Evolutionary conservation across 2,888 invertebrate species (phyloP).

Genomic region (Chirona hameri): DNA sequence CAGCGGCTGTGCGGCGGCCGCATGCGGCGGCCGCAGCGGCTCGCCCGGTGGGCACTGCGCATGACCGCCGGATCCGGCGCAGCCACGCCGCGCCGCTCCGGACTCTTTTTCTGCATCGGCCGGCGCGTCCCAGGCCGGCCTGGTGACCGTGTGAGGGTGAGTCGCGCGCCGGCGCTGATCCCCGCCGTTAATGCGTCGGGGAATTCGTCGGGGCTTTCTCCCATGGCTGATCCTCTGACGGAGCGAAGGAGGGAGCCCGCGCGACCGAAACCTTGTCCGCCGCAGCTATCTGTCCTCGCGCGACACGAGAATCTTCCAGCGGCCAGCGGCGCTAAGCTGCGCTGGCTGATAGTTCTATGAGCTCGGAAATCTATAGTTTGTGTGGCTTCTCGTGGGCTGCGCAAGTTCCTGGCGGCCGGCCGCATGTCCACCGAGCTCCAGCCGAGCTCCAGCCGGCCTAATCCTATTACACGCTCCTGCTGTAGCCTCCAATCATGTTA

Average conservation of each 20-base stretch:
- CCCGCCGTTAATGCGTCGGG: background rate
- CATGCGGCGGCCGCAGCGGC: no score
- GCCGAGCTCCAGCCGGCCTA: background rate
- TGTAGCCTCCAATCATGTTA: slow-evolving; percentile 29
- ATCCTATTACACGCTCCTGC: slow-evolving; percentile 1
- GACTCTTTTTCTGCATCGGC: no score
- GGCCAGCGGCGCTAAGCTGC: background rate
- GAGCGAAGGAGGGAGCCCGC: background rate
- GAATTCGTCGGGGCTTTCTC: background rate
- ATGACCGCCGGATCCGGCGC: no score
- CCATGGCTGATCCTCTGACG: background rate
- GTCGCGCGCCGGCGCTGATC: background rate
- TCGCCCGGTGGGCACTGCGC: no score
- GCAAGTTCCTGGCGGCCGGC: background rate
- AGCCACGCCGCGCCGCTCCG: no score
- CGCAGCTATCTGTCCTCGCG: background rate
- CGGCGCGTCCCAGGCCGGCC: no score
- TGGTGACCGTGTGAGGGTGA: no score
- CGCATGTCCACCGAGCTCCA: background rate
- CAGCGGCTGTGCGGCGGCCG: no score
- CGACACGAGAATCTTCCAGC: background rate
- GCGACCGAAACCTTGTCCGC: background rate
- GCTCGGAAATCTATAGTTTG: slow-evolving; percentile 9
- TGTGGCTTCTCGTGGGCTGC: background rate
- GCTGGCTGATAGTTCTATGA: background rate